Evolutionary conservation across 1,140 invertebrate species (phyloP).

Genomic region (Zaprionus ornatus): DNA sequence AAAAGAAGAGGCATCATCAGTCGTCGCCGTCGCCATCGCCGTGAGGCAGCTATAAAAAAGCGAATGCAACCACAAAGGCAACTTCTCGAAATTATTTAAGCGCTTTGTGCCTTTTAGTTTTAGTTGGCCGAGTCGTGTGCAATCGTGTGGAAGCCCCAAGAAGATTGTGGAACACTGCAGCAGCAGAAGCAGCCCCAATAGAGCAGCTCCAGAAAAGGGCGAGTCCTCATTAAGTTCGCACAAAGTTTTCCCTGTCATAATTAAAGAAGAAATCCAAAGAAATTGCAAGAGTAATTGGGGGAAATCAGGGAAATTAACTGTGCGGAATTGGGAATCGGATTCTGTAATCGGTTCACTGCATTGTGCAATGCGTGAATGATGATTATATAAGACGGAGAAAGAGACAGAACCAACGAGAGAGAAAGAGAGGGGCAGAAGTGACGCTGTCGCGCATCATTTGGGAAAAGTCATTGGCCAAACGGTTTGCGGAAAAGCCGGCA

Average conservation of each 20-base stretch:
- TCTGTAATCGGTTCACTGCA: constrained; percentile 1
- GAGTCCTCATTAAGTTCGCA: constrained; percentile 6
- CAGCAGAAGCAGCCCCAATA: not conserved
- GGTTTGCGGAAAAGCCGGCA: constrained; percentile 64
- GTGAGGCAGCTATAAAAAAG: constrained; percentile 38
- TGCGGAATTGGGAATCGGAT: not conserved
- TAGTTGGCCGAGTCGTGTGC: constrained; percentile 70
- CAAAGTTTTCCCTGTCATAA: constrained; percentile 16
- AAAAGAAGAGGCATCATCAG: constrained; percentile 22
- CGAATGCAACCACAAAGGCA: constrained; percentile 72
- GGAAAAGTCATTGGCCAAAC: constrained; percentile 24
- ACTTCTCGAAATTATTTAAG: constrained; percentile 76
- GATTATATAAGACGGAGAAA: constrained; percentile 64
- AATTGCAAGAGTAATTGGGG: not conserved
- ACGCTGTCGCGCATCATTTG: constrained; percentile 7
- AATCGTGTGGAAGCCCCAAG: constrained; percentile 67
- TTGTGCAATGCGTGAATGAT: constrained; percentile 46
- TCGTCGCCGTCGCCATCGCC: constrained; percentile 3
- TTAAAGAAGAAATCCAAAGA: not conserved
- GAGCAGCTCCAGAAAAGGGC: not conserved
- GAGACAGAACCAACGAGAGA: not conserved
- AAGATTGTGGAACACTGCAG: constrained; percentile 44
- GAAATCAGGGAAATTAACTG: not conserved
- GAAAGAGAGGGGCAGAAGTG: not conserved
- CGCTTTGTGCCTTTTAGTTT: constrained; percentile 50